Base-by-base conservation (phyloP, 2,888 invertebrate species). In the Tromatobia lineatoria region DNA sequence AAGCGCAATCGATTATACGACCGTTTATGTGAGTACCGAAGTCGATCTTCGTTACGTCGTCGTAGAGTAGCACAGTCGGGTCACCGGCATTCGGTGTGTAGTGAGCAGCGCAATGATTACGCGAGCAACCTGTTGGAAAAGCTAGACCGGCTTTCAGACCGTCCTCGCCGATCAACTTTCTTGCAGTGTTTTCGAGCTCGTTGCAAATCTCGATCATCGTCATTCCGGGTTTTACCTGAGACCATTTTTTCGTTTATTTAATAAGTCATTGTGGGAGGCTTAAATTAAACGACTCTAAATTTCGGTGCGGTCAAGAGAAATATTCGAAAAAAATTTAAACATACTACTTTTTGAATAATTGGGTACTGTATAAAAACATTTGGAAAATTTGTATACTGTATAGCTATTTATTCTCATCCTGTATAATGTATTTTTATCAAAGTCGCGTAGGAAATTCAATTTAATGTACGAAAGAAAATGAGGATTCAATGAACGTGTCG, bases 81-180 rank as follows among this genome's bases (percentile, higher is more conserved):
- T 99, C 99, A 13, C 99, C 99, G 75, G 99, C 98, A 94, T 99
- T 99, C 4, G 99, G 99, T 15, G 99, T 99, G 92, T 99, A 99
- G 94, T 99, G 99, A 71, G 99, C 99, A 77, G 99, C 99, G 93
- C 99, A 99, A 94, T 99, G 98, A 94, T 99, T 99, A 70, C 99
- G 95, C n/a, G 99, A 99, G 93, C 99, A 99, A 0, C 99, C 99
- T 0, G 99, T 99, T 0, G 99, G 99, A 94, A 99, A 99, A 8
- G 98, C 98, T 82, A 98, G 94, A 0, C 98, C 99, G 1, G 99
- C 98, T 89, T 99, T 97, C 8, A 99, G 94, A 0, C 99, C 99
- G 91, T 99, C 97, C 94, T 99, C 99, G 25, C 97, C 97, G 88
- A 99, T 99, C 84, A 99, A 94, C 90, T 96, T 96, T 38, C 99